Percentiles rank a stretch among this genome's conserved stretches.
These are phyloP conservation scores for Tor tambroides DNA, from an alignment of 2,113 vertebrate genomes.

Conservation along the genomic window DNA sequence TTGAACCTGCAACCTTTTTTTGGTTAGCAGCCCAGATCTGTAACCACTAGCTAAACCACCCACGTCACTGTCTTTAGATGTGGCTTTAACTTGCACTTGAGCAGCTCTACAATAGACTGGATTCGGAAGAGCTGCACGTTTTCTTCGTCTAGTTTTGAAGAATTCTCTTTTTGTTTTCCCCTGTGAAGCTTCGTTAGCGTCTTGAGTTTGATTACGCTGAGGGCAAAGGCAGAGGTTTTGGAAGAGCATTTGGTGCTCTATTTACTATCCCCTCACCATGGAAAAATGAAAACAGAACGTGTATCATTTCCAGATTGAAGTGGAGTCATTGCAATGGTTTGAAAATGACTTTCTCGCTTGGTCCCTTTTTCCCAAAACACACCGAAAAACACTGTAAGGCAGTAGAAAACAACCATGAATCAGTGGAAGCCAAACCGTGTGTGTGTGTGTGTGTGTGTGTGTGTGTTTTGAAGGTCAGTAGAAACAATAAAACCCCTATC, in stretches of 20 bases:
- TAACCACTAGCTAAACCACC: slow-evolving; percentile 5
- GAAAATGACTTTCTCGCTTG: slow-evolving; percentile 28
- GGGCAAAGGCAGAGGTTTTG: slow-evolving; percentile 41
- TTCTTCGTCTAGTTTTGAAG: slow-evolving; percentile 12
- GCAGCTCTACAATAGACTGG: background rate
- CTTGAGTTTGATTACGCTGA: slow-evolving; percentile 41
- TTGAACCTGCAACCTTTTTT: slow-evolving; percentile 20
- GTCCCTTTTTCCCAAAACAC: slow-evolving; percentile 8
- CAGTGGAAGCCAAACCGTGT: background rate
- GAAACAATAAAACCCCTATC: slow-evolving; percentile 19
- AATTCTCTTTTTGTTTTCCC: background rate
- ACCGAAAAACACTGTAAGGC: slow-evolving; percentile 1
- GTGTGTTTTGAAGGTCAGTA: background rate
- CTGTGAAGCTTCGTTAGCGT: slow-evolving; percentile 21
- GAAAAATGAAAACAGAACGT: slow-evolving; percentile 37
- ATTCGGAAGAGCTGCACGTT: background rate
- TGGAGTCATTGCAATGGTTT: slow-evolving; percentile 20
- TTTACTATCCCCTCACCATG: slow-evolving; percentile 42
- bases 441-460: background rate
- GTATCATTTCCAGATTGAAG: slow-evolving; percentile 38
- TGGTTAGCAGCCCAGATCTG: background rate
- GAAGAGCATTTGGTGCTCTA: slow-evolving; percentile 11
- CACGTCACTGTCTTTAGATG: background rate
- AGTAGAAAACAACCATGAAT: background rate
- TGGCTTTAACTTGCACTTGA: background rate